Percentiles rank a stretch among this genome's conserved stretches.
These are phyloP conservation scores for Electrona antarctica DNA, from an alignment of 2,113 vertebrate genomes.

Conservation along the genomic window DNA sequence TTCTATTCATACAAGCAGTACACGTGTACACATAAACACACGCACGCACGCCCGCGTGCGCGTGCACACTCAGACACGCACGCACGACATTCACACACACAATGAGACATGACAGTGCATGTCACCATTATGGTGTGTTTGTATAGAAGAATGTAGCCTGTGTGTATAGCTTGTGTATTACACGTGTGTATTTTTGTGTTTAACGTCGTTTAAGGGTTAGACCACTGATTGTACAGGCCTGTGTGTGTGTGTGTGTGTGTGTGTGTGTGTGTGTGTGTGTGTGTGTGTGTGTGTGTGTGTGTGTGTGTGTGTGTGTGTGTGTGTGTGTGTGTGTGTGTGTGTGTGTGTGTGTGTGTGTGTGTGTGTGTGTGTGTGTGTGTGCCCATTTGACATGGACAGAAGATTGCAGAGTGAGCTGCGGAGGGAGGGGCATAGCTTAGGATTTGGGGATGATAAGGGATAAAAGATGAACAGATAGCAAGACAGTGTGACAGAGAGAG, in stretches of 20 bases:
- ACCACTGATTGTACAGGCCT: no score
- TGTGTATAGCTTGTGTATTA: no score
- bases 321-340: no score
- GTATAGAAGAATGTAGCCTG: no score
- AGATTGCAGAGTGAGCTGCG: not conserved
- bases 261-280: no score
- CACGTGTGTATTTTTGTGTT: no score
- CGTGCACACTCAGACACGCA: conserved; percentile 7
- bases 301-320: no score
- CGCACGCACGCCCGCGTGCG: conserved; percentile 4
- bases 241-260: no score
- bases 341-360: no score
- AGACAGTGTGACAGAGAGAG: not conserved
- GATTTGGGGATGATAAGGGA: not conserved
- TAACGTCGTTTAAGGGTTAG: no score
- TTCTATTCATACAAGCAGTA: conserved; percentile 12
- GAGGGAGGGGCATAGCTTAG: not conserved
- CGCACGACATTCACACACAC: not conserved
- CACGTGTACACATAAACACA: not conserved
- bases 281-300: no score
- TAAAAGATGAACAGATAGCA: not conserved
- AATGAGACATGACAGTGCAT: not conserved
- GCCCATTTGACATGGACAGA: not conserved
- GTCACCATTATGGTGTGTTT: not conserved
- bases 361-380: no score